Evolutionary conservation across 2,797 vertebrate species (phyloP).

Genomic region (Diceros bicornis): DNA sequence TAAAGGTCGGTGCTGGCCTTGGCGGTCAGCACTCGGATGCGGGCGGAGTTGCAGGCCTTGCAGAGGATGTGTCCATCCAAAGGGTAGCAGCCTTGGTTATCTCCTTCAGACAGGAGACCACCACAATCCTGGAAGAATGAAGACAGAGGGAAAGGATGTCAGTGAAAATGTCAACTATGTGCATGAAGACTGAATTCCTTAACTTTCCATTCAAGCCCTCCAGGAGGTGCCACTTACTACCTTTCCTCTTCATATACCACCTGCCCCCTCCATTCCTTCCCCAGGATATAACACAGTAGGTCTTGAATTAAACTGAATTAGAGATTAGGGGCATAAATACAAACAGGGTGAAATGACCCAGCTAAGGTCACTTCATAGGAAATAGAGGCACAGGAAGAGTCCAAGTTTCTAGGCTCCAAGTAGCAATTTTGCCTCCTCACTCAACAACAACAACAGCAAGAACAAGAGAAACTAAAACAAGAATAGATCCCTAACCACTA

Average conservation of each 20-base stretch:
- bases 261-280: background rate
- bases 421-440: background rate
- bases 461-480: background rate
- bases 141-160: conserved; percentile 40
- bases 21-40: conserved; percentile 97
- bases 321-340: background rate
- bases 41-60: conserved; percentile 97
- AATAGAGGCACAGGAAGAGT: background rate
- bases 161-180: background rate
- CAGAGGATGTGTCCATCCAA: conserved; percentile 98
- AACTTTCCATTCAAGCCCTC: background rate
- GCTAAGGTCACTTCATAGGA: background rate
- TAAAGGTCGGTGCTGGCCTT: conserved; percentile 99
- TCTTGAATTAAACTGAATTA: background rate
- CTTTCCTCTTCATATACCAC: background rate
- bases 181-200: background rate
- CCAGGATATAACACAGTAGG: background rate
- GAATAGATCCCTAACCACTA: background rate
- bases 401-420: background rate
- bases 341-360: background rate
- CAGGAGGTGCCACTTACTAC: background rate
- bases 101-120: conserved; percentile 97
- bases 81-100: conserved; percentile 99
- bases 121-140: conserved; percentile 94
- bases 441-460: background rate